Evolutionary conservation across 2,888 invertebrate species (phyloP).

Genomic region (Perithous albicinctus): DNA sequence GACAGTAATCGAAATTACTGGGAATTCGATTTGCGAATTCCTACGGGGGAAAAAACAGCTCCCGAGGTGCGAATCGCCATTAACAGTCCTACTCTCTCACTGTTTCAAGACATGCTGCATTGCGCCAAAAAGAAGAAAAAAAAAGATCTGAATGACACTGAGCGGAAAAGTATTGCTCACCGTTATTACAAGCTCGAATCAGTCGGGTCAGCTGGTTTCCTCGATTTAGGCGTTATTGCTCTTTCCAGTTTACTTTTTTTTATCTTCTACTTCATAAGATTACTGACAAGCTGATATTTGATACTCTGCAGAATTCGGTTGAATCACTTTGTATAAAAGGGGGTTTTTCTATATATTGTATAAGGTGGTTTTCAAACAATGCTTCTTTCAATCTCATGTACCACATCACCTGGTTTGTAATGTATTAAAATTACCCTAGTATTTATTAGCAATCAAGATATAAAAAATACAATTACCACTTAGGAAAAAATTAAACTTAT

Average conservation of each 20-base stretch:
- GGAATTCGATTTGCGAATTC: slow-evolving; percentile 74
- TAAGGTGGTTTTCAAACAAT: no score
- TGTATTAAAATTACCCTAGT: no score
- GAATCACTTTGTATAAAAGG: neutral
- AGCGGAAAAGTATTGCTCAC: slow-evolving; percentile 32
- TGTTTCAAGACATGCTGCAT: slow-evolving; percentile 42
- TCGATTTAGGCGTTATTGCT: slow-evolving; percentile 19
- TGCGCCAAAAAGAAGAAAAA: slow-evolving; percentile 53
- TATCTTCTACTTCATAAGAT: slow-evolving; percentile 9
- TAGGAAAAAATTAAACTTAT: no score
- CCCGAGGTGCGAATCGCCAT: neutral
- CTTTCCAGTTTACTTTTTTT: slow-evolving; percentile 23
- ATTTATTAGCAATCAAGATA: no score
- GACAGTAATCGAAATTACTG: slow-evolving; percentile 78
- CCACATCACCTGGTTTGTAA: no score
- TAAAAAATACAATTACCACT: no score
- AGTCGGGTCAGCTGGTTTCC: slow-evolving; percentile 42
- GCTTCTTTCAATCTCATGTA: no score
- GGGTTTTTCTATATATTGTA: no score
- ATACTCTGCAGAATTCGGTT: slow-evolving; percentile 25
- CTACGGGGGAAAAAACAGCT: slow-evolving; percentile 27
- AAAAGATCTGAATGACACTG: slow-evolving; percentile 50
- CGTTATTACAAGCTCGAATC: slow-evolving; percentile 40
- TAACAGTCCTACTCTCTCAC: slow-evolving; percentile 17
- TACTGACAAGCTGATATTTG: slow-evolving; percentile 8